Conservation (phyloP, 2,113 vertebrate species). For the Argyrosomus japonicus region DNA sequence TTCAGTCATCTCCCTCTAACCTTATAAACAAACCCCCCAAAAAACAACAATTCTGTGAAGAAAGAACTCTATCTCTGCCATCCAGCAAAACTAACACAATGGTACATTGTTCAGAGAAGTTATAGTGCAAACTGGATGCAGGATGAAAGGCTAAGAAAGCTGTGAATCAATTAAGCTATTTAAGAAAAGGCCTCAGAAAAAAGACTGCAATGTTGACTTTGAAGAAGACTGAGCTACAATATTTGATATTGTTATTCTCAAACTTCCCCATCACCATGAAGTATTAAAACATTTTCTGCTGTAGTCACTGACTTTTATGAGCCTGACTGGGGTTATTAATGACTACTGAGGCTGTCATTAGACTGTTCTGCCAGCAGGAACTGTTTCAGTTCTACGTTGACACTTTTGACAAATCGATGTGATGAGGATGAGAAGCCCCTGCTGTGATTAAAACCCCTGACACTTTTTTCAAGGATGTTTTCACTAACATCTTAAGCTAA, state of each 20-base stretch:
- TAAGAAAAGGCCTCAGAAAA: too few species aligned
- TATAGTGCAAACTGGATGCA: neutral
- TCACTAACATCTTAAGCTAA: constrained; percentile 9
- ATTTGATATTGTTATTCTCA: neutral
- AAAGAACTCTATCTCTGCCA: neutral
- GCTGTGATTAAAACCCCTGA: neutral
- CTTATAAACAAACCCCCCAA: neutral
- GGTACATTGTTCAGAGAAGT: neutral
- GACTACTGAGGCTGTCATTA: constrained; percentile 64
- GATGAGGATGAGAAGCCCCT: constrained; percentile 7
- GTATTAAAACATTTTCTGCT: constrained; percentile 39
- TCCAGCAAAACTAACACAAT: neutral
- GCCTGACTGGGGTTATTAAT: constrained; percentile 58
- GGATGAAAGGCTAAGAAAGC: neutral
- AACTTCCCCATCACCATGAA: constrained; percentile 17
- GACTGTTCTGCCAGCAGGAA: constrained; percentile 75
- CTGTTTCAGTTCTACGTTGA: constrained; percentile 25
- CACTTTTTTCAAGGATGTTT: constrained; percentile 15
- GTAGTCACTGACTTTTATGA: constrained; percentile 76
- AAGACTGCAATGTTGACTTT: neutral
- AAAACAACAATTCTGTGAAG: neutral
- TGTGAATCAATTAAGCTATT: neutral
- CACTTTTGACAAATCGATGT: constrained; percentile 36
- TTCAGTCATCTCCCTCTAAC: neutral
- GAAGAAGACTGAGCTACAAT: neutral